Evolutionary conservation across 2,797 vertebrate genomes (phyloP).

Genomic region (Myripristis murdjan): DNA sequence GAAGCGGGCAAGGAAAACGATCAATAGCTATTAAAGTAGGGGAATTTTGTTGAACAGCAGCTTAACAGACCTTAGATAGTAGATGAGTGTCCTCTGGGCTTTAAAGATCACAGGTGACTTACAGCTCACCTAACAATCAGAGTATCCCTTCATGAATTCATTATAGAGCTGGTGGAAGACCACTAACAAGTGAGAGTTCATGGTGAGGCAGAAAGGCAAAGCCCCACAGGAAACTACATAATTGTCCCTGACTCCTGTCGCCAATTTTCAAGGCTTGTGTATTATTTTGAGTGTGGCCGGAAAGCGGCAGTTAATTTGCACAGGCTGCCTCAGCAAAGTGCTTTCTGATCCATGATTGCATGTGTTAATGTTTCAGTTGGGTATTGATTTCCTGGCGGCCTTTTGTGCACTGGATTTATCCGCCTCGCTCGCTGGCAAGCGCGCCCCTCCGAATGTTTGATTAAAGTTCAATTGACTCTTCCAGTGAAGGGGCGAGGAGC

Average conservation of each 20-base stretch:
- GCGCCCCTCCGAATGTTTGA: conserved; percentile 92
- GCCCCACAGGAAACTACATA: conserved; percentile 59
- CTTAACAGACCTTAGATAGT: conserved; percentile 77
- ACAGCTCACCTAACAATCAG: conserved; percentile 62
- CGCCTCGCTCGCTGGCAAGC: conserved; percentile 82
- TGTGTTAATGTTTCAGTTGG: conserved; percentile 95
- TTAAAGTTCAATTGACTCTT: conserved; percentile 95
- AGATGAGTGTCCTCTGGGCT: conserved; percentile 71
- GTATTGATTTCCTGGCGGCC: conserved; percentile 93
- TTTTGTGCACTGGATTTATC: conserved; percentile 93
- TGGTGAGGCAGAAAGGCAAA: conserved; percentile 27
- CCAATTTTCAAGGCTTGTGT: conserved; percentile 73
- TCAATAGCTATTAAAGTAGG: conserved; percentile 82
- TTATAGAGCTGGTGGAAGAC: conserved; percentile 40
- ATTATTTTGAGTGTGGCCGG: conserved; percentile 83
- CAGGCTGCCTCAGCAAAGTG: conserved; percentile 88
- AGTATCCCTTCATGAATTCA: conserved; percentile 61
- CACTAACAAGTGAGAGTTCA: conserved; percentile 59
- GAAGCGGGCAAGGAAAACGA: conserved; percentile 76
- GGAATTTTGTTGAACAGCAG: conserved; percentile 75
- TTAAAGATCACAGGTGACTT: conserved; percentile 84
- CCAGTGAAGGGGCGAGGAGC: conserved; percentile 87
- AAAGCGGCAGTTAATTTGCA: conserved; percentile 89
- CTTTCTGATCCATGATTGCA: conserved; percentile 93
- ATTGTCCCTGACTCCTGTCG: conserved; percentile 68